Base-by-base conservation (phyloP, 1,140 invertebrate species). In the Drosophila yakuba region DNA sequence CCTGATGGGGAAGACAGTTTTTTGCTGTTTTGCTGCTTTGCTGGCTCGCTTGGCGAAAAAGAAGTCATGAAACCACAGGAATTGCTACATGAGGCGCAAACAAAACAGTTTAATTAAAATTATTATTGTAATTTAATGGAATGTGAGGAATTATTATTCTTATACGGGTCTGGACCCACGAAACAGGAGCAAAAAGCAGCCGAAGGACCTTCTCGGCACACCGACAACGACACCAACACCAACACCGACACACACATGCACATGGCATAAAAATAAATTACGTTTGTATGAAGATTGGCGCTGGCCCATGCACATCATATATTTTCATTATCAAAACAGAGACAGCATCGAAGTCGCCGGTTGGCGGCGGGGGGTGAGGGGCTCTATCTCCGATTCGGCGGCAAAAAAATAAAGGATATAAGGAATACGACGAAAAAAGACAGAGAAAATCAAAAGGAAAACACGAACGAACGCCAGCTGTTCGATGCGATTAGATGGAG, bases 301-400 rank as follows among this genome's bases (percentile, higher is more conserved):
- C 77, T 90, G 74, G 80, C 82, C 74, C 60, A 75, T 82, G 79
- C 79, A 83, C 82, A 82, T 86, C 82, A 90, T 90, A 90, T 90
- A 90, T 90, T 90, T 90, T 90, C 86, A 90, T 90, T 90, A 90
- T 90, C 86, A 90, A 88, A 91, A 88, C 86, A 91, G 79, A 90
- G 66, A 80, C 81, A 80, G 64, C 61, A 48, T 57, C 66, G 44
- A 58, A 79, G 82, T 74, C 67, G 54, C 44, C 54, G 38, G 10
- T 3, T 32, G 50, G 12, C 20, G 17, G 59, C 47, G 28, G 66
- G 50, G 36, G 35, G 36, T 48, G 20, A 20, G 32, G 69, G 28
- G 48, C 39, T 52, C 51, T 50, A 74, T 55, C 59, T 56, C 69
- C 72, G 35, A 63, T 32, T 74, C 62, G 50, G 54, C 73, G 50